Evolutionary conservation across 2,797 vertebrate species (phyloP).

Genomic region (Acanthurus leucopareius): DNA sequence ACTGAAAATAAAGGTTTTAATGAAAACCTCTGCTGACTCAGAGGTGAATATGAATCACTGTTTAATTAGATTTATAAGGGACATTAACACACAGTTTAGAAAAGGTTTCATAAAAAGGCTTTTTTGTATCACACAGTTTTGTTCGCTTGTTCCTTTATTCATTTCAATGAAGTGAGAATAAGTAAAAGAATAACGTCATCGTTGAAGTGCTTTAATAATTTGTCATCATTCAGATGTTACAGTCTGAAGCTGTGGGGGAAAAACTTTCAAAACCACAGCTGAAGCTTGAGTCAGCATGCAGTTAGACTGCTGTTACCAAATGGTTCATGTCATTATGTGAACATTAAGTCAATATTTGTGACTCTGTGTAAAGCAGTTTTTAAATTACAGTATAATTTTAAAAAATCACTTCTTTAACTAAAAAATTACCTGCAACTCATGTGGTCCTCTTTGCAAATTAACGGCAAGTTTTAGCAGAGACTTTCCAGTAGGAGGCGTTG

Average conservation of each 20-base stretch:
- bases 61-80: conserved; percentile 13
- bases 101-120: neutral
- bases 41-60: neutral
- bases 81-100: neutral
- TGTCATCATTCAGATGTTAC: too few species aligned
- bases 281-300: neutral
- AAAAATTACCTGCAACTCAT: neutral
- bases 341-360: neutral
- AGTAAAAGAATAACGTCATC: too few species aligned
- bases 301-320: too few species aligned
- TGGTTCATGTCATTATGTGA: neutral
- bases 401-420: neutral
- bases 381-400: neutral
- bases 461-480: neutral
- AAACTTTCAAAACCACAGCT: neutral
- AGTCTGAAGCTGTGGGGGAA: neutral
- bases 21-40: conserved; percentile 7
- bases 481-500: conserved; percentile 63
- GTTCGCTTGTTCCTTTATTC: neutral
- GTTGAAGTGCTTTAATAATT: too few species aligned
- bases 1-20: neutral
- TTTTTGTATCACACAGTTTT: neutral
- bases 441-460: neutral
- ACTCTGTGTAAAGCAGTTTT: neutral
- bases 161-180: neutral